Evolutionary conservation across 2,888 invertebrate genomes (phyloP).

Genomic region (Subacronicta megacephala): DNA sequence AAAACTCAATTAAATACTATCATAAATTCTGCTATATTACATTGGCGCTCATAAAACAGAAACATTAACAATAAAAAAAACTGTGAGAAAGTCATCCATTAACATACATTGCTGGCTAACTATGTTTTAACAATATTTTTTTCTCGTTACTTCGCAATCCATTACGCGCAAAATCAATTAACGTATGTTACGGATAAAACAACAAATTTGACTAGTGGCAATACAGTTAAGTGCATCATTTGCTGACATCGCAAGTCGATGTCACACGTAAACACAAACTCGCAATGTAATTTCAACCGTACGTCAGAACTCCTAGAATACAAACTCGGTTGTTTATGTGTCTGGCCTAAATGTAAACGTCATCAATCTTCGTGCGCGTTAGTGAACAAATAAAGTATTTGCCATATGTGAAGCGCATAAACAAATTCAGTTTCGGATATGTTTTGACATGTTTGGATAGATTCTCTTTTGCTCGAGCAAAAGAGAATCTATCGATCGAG

Average conservation of each 20-base stretch:
- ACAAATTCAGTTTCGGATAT: constrained; percentile 66
- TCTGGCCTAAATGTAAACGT: constrained; percentile 37
- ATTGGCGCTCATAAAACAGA: constrained; percentile 37
- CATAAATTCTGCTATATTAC: constrained; percentile 44
- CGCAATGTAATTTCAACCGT: constrained; percentile 27
- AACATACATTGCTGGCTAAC: constrained; percentile 45
- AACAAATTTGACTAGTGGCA: constrained; percentile 71
- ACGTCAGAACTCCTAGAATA: background rate
- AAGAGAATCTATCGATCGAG: constrained; percentile 34
- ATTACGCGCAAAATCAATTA: constrained; percentile 70
- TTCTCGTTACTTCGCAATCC: constrained; percentile 67
- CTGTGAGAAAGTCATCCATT: constrained; percentile 45
- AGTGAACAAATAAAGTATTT: constrained; percentile 70
- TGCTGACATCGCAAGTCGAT: constrained; percentile 59
- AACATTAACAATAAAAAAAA: constrained; percentile 31
- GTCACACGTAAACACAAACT: constrained; percentile 37
- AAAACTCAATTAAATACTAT: constrained; percentile 49
- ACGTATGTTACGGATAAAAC: constrained; percentile 58
- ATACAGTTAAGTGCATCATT: constrained; percentile 80
- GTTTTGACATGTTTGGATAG: constrained; percentile 55
- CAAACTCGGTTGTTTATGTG: constrained; percentile 20
- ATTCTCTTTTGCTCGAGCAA: constrained; percentile 16
- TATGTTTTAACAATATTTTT: constrained; percentile 60
- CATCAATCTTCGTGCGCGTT: constrained; percentile 78
- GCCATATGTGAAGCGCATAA: constrained; percentile 70